Percentiles rank a stretch among this genome's conserved stretches.
Conservation (phyloP, 2,888 invertebrate genomes). For the Caenorhabditis drosophilae region DNA sequence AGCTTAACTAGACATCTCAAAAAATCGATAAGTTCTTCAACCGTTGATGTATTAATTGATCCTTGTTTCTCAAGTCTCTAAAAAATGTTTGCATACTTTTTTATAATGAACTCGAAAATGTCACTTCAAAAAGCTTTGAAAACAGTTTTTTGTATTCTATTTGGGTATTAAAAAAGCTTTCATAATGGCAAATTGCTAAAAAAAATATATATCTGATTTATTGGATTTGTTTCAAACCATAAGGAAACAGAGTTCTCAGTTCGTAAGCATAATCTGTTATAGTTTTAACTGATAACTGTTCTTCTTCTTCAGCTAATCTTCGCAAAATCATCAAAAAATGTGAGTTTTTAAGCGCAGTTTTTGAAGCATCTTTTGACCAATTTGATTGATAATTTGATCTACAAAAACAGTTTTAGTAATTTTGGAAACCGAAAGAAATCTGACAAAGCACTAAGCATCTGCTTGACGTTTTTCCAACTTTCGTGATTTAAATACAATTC, state of each 20-base stretch:
- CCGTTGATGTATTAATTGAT: conserved; percentile 15
- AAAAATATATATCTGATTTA: not conserved
- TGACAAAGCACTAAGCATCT: conserved; percentile 43
- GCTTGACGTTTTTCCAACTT: conserved; percentile 45
- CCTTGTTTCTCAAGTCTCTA: conserved; percentile 21
- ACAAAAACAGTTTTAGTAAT: not conserved
- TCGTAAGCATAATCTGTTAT: conserved; percentile 57
- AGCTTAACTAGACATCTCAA: conserved; percentile 51
- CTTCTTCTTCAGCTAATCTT: conserved; percentile 30
- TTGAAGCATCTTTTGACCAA: conserved; percentile 21
- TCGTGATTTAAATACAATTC: conserved; percentile 51
- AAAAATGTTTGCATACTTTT: not conserved
- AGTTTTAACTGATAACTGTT: conserved; percentile 22
- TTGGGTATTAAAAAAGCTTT: conserved; percentile 44
- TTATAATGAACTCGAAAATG: not conserved
- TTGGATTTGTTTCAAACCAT: conserved; percentile 21
- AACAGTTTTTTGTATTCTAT: conserved; percentile 45
- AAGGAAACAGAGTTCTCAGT: conserved; percentile 52
- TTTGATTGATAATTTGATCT: conserved; percentile 8
- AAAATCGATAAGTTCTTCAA: conserved; percentile 55
- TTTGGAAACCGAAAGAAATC: conserved; percentile 2
- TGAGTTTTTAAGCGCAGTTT: conserved; percentile 47
- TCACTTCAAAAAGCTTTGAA: conserved; percentile 35
- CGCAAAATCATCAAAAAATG: conserved; percentile 47
- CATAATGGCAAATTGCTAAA: conserved; percentile 40